Percentiles rank a stretch among this genome's conserved stretches.
phyloP scores from a whole-genome alignment of 2,888 invertebrate genomes.

The Entomobrya proxima region DNA sequence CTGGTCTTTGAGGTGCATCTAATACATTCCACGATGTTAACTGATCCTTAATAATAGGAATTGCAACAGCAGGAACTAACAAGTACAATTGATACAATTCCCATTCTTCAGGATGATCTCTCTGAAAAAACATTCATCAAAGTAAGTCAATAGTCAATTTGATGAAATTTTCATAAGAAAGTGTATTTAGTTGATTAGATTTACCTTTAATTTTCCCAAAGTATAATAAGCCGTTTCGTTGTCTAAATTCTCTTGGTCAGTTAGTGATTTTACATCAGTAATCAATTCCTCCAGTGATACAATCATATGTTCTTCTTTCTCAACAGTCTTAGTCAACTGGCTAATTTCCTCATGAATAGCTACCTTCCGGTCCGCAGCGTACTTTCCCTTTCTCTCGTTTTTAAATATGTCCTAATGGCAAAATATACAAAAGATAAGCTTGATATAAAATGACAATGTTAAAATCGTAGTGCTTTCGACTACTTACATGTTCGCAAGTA shows the following conservation, averaged over 20 bases:
- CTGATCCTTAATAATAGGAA: slow-evolving; percentile 87
- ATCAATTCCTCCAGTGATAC: slow-evolving; percentile 85
- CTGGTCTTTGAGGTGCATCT: slow-evolving; percentile 82
- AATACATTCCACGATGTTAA: slow-evolving; percentile 89
- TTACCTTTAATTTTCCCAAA: slow-evolving; percentile 81
- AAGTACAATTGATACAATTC: slow-evolving; percentile 89
- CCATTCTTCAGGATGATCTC: slow-evolving; percentile 83
- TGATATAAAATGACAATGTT: background rate
- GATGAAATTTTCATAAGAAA: background rate
- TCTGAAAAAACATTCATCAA: slow-evolving; percentile 77
- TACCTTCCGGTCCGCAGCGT: slow-evolving; percentile 87
- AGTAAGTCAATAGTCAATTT: background rate
- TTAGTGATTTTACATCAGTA: slow-evolving; percentile 80
- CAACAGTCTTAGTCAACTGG: slow-evolving; percentile 83
- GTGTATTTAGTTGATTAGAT: too few species aligned
- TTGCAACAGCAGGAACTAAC: slow-evolving; percentile 89
- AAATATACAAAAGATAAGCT: slow-evolving; percentile 44
- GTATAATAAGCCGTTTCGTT: slow-evolving; percentile 81
- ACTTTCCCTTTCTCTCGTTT: slow-evolving; percentile 86
- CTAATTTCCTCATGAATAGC: slow-evolving; percentile 88
- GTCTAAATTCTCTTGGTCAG: slow-evolving; percentile 79
- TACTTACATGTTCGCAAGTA: slow-evolving; percentile 89
- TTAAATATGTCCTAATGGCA: slow-evolving; percentile 88
- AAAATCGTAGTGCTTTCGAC: background rate
- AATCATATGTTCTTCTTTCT: slow-evolving; percentile 86